Percentiles rank a stretch among this genome's conserved stretches.
These are phyloP conservation scores for Eulemur rufifrons DNA, from an alignment of 2,113 vertebrate species.

Conservation along the genomic window DNA sequence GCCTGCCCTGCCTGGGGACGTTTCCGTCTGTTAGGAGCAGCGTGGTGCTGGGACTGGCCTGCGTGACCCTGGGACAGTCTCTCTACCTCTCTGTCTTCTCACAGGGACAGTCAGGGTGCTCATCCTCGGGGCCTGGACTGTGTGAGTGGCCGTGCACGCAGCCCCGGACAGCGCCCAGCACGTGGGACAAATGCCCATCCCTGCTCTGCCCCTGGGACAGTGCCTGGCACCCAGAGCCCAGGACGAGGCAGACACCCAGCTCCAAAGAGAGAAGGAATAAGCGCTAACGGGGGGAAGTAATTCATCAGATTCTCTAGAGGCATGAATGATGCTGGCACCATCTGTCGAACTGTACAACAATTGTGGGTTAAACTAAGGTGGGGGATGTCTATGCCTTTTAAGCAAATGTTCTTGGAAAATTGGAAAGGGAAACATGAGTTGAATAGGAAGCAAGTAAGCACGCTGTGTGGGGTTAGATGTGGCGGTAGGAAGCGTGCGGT, in stretches of 20 bases:
- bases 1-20: rapidly evolving
- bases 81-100: rapidly evolving
- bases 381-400: background rate
- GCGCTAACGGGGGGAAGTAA: background rate
- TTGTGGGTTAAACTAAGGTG: background rate
- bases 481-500: too few species aligned
- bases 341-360: rapidly evolving
- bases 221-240: rapidly evolving
- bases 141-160: rapidly evolving
- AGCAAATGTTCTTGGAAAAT: background rate
- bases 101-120: rapidly evolving
- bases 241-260: rapidly evolving
- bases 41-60: rapidly evolving
- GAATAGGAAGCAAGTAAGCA: background rate
- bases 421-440: background rate
- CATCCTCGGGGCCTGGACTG: too few species aligned
- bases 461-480: rapidly evolving
- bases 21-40: background rate
- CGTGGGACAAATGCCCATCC: rapidly evolving
- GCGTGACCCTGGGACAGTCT: too few species aligned
- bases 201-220: rapidly evolving
- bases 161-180: background rate
- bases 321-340: rapidly evolving
- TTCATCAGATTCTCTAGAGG: rapidly evolving
- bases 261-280: rapidly evolving